These are phyloP conservation scores for Brachypalpus laphriformis DNA, from an alignment of 2,888 invertebrate species.

Conservation along the genomic window DNA sequence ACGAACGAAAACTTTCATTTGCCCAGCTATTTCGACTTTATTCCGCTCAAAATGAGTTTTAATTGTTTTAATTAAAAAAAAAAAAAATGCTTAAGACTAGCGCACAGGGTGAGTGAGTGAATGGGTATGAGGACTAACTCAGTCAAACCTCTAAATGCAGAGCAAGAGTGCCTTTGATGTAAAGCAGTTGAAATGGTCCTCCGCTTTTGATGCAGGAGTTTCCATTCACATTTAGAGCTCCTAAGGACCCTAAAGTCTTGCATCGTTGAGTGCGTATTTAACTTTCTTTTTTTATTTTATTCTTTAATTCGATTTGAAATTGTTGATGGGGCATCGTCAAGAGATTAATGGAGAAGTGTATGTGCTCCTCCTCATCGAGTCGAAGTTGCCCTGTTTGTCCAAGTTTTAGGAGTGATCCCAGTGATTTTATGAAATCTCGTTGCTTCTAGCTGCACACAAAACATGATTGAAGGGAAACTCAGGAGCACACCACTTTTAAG, in stretches of 20 bases:
- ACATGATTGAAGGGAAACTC: not conserved
- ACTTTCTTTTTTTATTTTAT: slow-evolving; percentile 1
- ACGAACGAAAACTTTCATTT: slow-evolving; percentile 66
- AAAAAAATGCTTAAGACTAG: slow-evolving; percentile 35
- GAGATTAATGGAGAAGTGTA: not conserved
- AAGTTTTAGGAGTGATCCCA: not conserved
- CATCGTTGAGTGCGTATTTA: slow-evolving; percentile 16
- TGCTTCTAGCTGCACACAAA: not conserved
- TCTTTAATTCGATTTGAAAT: slow-evolving; percentile 27
- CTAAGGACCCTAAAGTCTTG: slow-evolving; percentile 9
- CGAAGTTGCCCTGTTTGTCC: not conserved
- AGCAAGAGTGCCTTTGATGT: slow-evolving; percentile 42
- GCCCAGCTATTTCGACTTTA: slow-evolving; percentile 68
- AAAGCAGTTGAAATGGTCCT: slow-evolving; percentile 44
- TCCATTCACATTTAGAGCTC: not conserved
- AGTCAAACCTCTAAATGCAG: slow-evolving; percentile 12
- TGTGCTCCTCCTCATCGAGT: not conserved
- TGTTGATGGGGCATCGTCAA: slow-evolving; percentile 21
- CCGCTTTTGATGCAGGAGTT: slow-evolving; percentile 7
- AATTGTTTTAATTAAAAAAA: slow-evolving; percentile 73
- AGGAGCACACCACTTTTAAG: not conserved
- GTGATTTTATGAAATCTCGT: slow-evolving; percentile 2
- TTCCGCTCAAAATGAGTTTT: slow-evolving; percentile 73
- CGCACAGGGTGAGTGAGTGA: not conserved
- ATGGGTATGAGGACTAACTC: not conserved